These are phyloP conservation scores for Cyclargus thomasi DNA, from an alignment of 1,140 invertebrate species.

Conservation along the genomic window DNA sequence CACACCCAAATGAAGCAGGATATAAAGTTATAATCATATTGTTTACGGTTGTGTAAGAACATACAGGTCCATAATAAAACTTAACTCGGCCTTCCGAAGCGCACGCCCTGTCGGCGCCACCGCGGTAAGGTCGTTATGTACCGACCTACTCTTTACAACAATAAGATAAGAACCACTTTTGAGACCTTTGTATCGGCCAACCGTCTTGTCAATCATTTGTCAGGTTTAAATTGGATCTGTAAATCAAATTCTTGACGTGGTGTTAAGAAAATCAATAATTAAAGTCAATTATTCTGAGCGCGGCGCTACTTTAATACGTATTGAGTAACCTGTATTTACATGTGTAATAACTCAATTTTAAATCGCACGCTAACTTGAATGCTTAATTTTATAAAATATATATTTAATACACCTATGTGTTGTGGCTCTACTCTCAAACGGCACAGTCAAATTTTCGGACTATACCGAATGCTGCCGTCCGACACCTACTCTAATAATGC, in stretches of 20 bases:
- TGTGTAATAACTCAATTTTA: too few species aligned
- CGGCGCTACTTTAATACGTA: not conserved
- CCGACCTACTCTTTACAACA: conserved; percentile 21
- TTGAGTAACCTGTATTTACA: too few species aligned
- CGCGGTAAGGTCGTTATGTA: conserved; percentile 8
- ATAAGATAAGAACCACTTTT: conserved; percentile 19
- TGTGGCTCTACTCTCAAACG: too few species aligned
- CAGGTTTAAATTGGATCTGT: conserved; percentile 8
- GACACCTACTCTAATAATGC: too few species aligned
- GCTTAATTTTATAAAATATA: too few species aligned
- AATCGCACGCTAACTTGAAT: too few species aligned
- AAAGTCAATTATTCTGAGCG: not conserved
- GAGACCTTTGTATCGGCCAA: conserved; percentile 9
- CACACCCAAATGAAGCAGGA: not conserved
- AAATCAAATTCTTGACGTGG: not conserved
- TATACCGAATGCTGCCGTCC: too few species aligned
- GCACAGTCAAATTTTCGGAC: too few species aligned
- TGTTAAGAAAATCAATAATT: not conserved
- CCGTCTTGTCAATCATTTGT: conserved; percentile 8
- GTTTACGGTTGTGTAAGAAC: conserved; percentile 14
- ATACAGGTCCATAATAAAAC: conserved; percentile 11
- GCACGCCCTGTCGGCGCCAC: conserved; percentile 15
- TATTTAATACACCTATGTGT: too few species aligned
- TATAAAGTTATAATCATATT: not conserved
- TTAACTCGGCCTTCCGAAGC: conserved; percentile 18